Base-by-base conservation (phyloP, 2,797 vertebrate species). In the Enteromius afrohamiltoni region DNA sequence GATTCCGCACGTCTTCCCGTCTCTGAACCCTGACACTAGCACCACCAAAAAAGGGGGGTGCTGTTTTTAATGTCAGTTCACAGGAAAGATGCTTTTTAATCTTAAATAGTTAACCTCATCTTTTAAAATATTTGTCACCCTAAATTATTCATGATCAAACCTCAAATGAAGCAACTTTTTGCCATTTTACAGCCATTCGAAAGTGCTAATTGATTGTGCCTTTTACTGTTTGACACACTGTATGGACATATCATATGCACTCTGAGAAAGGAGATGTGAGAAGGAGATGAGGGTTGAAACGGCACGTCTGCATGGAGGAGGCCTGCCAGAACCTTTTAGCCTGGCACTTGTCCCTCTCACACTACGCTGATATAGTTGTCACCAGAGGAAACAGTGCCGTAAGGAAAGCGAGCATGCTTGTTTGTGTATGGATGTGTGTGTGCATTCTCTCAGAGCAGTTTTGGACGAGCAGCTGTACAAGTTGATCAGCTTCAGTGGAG, bases 251-350 rank as follows among this genome's bases (percentile, higher is more conserved):
- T 82, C 47, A 71, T 60, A 71, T 47, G 53, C 40, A 21, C 31
- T 68, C 21, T 82, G 16, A 70, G 6, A 62, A 55, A 58, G 29
- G 73, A 83, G 51, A 77, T 69, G 78, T 74, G 79, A 78, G 51
- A 47, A 71, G 67, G 49, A 64, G 71, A 49, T 71, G 34, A 80
- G 23, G 49, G 83, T 58, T 77, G 74, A 64, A 71, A 62, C 2
- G 7, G 19, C 60, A 79, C 49, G 70, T 75, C 75, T 60, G 69
- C 45, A 37, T 31, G 10, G 68, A 62, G 7, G 62, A 58, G 65
- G 26, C 81, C 60, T 79, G 64, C 75, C 78, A 69, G 53, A 85
- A 86, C 73, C 85, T 70, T 81, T 86, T 76, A 88, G 75, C 77
- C 81, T 85, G 45, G 73, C 42, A 81, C 70, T 40, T 47, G 42